These are phyloP conservation scores for Trichechus manatus DNA, from an alignment of 2,113 vertebrate species.

Conservation along the genomic window DNA sequence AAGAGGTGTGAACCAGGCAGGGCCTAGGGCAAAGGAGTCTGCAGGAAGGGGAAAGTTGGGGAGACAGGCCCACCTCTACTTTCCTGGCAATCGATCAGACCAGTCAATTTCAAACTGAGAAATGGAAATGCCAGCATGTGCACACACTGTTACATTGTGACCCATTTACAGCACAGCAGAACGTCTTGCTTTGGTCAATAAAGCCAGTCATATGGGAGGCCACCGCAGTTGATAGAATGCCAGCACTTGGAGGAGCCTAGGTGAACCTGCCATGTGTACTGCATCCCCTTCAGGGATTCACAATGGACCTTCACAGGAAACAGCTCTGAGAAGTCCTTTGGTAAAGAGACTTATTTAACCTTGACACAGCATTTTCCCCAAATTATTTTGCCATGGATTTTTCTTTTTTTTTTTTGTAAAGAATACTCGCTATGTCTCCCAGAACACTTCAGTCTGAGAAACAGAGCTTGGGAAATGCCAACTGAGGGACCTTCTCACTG, in stretches of 20 bases:
- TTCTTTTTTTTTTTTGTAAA: not conserved
- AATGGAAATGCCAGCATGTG: constrained; percentile 18
- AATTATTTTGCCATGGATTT: not conserved
- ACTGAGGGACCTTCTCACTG: not conserved
- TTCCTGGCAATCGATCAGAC: not conserved
- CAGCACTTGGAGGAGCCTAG: rapidly evolving
- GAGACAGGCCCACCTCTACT: not conserved
- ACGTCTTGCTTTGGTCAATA: not conserved
- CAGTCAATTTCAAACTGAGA: not conserved
- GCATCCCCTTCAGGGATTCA: not conserved
- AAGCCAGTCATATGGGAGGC: not conserved
- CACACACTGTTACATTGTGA: not conserved
- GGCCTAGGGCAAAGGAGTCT: not conserved
- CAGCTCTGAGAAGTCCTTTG: not conserved
- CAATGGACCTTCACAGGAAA: not conserved
- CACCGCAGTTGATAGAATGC: not conserved
- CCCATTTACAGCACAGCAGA: constrained; percentile 27
- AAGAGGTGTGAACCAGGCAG: not conserved
- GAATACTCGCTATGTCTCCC: not conserved
- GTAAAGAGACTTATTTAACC: not conserved
- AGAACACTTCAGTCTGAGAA: not conserved
- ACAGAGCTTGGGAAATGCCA: not conserved
- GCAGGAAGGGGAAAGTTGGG: not conserved
- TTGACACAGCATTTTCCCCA: not conserved
- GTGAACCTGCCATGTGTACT: too few relatives aligned